Base-by-base conservation (phyloP, 2,888 invertebrate species). In the Himalopsyche japonica region DNA sequence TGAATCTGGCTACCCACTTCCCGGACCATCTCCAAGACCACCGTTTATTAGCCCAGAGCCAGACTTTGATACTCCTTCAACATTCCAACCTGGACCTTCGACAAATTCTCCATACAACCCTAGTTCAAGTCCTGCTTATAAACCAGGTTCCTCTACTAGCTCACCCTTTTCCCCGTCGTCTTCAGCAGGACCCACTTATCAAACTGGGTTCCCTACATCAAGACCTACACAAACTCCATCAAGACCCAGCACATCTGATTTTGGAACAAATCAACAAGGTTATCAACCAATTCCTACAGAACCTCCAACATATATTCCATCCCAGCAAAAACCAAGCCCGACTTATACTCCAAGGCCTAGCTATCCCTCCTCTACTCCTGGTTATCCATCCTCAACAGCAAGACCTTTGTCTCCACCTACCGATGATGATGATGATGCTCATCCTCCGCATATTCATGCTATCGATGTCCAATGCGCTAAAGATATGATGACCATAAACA, bases 401-500 rank as follows among this genome's bases (percentile, higher is more conserved):
- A 80, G 87, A 79, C 86, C 88, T 43, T 64, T 70, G 15, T 24
- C 84, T 15, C 82, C 88, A 64, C n/a, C n/a, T n/a, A 88, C 92
- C 18, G 15, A 3, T 4, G 94, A 92, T n/a, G 94, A 94, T 57
- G 95, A 94, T 37, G 91, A 93, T 80, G 94, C 94, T 82, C 96
- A 96, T 88, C 95, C 95, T 70, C 95, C 96, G 3, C 95, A 96
- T 87, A 95, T 96, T 87, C 95, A 96, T 88, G 93, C 93, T 0
- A 94, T 96, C 83, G 94, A 95, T 64, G 96, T 96, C 0, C 93
- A 95, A 88, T 96, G 96, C 88, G 95, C 95, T 84, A 96, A 96
- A 89, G 95, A 96, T 87, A 95, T 95, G 94, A 96, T 97, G 96
- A 95, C 95, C 1, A 96, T 96, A 85, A 94, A 95, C 87, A 93